These are phyloP conservation scores for Melinaea marsaeus DNA, from an alignment of 2,888 invertebrate genomes.

Conservation along the genomic window DNA sequence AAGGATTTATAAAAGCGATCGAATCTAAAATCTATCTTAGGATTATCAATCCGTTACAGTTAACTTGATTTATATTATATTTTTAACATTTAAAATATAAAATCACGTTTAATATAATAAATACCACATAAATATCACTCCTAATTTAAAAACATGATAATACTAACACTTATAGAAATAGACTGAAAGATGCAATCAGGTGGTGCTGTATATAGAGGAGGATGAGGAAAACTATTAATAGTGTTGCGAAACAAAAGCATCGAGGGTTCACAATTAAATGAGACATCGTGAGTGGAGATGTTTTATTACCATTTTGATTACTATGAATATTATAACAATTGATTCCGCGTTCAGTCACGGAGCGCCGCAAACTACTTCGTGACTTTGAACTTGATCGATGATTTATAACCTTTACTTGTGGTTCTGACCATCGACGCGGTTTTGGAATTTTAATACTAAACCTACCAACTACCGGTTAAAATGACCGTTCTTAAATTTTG, in stretches of 20 bases:
- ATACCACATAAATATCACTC: neutral
- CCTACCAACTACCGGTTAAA: too few relatives aligned
- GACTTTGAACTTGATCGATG: slow-evolving; percentile 33
- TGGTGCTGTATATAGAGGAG: neutral
- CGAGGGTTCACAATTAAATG: neutral
- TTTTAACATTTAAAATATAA: neutral
- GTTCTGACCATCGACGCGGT: neutral
- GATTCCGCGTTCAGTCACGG: slow-evolving; percentile 19
- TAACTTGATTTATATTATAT: too few relatives aligned
- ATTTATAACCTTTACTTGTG: slow-evolving; percentile 8
- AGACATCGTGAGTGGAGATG: slow-evolving; percentile 16
- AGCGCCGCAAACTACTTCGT: slow-evolving; percentile 20
- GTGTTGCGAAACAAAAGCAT: neutral
- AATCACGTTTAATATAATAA: neutral
- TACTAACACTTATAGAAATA: neutral
- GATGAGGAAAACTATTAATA: neutral
- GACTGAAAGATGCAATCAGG: neutral
- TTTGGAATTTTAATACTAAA: too few relatives aligned
- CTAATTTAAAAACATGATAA: neutral
- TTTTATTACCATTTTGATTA: slow-evolving; percentile 17
- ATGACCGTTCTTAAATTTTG: too few relatives aligned
- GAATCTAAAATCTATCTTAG: too few relatives aligned
- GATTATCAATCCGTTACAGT: too few relatives aligned
- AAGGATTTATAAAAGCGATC: too few relatives aligned
- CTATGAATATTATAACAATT: slow-evolving; percentile 15